A percentile compares a stretch with the other conserved stretches of the same genome.
Conservation (phyloP, 2,113 vertebrate species). For the Coryphaenoides rupestris region DNA sequence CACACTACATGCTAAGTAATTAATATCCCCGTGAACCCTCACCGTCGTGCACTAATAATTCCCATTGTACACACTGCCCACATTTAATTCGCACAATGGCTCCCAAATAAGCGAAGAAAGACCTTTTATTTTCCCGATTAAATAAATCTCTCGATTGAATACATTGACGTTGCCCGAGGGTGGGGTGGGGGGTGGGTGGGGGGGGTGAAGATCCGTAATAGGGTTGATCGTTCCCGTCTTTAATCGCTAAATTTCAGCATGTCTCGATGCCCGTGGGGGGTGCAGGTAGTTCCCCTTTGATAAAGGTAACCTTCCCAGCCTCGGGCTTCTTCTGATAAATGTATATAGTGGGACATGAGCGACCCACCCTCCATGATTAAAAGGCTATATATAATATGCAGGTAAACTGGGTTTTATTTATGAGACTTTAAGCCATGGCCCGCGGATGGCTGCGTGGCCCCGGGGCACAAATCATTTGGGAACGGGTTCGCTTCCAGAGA, state of each 20-base stretch:
- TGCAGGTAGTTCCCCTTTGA: constrained; percentile 89
- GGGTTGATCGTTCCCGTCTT: constrained; percentile 71
- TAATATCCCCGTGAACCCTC: neutral
- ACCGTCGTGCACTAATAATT: constrained; percentile 42
- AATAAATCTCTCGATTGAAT: constrained; percentile 75
- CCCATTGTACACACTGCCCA: constrained; percentile 55
- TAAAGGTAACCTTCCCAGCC: constrained; percentile 87
- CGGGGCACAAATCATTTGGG: constrained; percentile 72
- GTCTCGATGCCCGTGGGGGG: constrained; percentile 74
- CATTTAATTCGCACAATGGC: constrained; percentile 68
- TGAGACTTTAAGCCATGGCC: constrained; percentile 77
- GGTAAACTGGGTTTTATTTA: constrained; percentile 73
- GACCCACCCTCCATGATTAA: constrained; percentile 76
- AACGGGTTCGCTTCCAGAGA: constrained; percentile 69
- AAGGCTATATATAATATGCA: constrained; percentile 76
- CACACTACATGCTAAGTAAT: neutral
- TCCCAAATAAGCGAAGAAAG: constrained; percentile 66
- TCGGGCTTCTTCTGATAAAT: constrained; percentile 71
- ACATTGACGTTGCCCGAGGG: constrained; percentile 65
- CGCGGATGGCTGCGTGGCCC: constrained; percentile 61
- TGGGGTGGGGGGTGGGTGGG: constrained; percentile 25
- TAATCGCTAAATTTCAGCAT: constrained; percentile 82
- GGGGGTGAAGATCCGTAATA: constrained; percentile 67
- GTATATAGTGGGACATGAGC: constrained; percentile 73
- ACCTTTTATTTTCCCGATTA: constrained; percentile 70